These are phyloP conservation scores for Hippopotamus amphibius DNA, from an alignment of 2,113 vertebrate genomes.

Conservation along the genomic window DNA sequence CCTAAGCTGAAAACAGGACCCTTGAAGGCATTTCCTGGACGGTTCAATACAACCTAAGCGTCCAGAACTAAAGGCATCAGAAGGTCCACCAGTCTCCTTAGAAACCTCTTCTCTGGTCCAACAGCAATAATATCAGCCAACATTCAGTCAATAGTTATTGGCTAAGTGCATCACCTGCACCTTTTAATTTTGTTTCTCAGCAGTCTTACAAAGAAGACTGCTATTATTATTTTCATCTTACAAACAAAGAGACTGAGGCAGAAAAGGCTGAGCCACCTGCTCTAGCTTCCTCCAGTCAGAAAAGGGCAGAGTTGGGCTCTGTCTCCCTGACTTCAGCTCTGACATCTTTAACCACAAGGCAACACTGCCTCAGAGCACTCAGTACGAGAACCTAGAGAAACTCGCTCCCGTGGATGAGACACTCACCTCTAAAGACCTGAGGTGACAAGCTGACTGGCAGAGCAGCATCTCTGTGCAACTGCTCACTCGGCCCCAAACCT, in stretches of 20 bases:
- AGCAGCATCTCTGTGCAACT: background rate
- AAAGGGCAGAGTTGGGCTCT: background rate
- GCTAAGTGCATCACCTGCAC: background rate
- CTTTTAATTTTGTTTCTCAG: slow-evolving; percentile 23
- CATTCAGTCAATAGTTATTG: background rate
- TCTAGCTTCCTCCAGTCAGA: background rate
- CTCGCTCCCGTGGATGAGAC: rapidly evolving
- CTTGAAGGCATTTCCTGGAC: background rate
- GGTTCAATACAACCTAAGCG: background rate
- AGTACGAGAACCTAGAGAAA: background rate
- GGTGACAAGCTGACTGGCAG: background rate
- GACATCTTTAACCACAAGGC: background rate
- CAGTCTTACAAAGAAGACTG: background rate
- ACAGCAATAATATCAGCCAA: background rate
- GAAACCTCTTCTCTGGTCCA: background rate
- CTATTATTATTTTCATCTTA: background rate
- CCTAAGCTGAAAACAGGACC: background rate
- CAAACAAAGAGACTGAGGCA: background rate
- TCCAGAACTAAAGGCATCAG: background rate
- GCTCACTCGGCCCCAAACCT: background rate
- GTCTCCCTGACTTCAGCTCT: background rate
- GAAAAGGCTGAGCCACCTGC: background rate
- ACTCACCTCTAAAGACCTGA: background rate
- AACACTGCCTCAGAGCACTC: too few species aligned
- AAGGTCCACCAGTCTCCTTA: background rate